Conservation (phyloP, 2,888 invertebrate genomes). For the Heliconius ethilla region DNA sequence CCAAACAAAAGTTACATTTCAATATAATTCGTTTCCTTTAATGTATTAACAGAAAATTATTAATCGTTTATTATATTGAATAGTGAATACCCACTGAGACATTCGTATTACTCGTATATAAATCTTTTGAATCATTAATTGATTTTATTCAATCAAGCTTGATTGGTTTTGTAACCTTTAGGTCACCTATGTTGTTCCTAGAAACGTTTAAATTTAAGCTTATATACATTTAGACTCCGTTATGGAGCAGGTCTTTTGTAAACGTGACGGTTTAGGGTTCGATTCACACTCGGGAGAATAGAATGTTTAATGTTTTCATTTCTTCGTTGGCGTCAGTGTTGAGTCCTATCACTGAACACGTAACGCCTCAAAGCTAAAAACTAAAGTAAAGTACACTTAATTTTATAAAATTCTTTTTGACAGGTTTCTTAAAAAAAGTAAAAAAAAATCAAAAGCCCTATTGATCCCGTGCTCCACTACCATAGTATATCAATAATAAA, state of each 20-base stretch:
- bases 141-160: slow-evolving; percentile 26
- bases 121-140: slow-evolving; percentile 22
- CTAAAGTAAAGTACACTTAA: background rate
- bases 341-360: too few species aligned
- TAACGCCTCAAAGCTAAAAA: too few species aligned
- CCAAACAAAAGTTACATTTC: background rate
- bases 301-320: too few species aligned
- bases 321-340: too few species aligned
- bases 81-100: slow-evolving; percentile 26
- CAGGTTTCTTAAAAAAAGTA: background rate
- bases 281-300: too few species aligned
- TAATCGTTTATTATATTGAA: slow-evolving; percentile 10
- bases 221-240: background rate
- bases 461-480: slow-evolving; percentile 19
- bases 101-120: slow-evolving; percentile 15
- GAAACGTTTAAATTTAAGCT: slow-evolving; percentile 11
- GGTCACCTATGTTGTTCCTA: slow-evolving; percentile 21
- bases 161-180: slow-evolving; percentile 26
- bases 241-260: background rate
- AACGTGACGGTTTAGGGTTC: too few species aligned
- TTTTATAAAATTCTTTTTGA: background rate
- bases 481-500: slow-evolving; percentile 20
- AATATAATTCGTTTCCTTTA: background rate
- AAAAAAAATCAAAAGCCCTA: background rate
- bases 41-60: slow-evolving; percentile 13